Evolutionary conservation across 1,140 invertebrate genomes (phyloP).

Genomic region (Cydia splendana): DNA sequence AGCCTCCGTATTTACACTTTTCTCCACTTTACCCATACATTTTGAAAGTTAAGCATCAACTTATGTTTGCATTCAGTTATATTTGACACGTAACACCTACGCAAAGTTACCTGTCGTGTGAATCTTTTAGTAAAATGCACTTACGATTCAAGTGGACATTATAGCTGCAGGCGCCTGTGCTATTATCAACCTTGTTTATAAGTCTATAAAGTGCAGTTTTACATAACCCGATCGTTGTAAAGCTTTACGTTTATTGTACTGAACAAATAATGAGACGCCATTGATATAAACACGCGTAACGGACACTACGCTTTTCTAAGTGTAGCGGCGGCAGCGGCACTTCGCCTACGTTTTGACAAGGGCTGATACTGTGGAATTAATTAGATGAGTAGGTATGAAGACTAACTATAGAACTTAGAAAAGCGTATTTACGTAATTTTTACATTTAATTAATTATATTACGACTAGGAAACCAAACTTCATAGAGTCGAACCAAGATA

Average conservation of each 20-base stretch:
- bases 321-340: neutral
- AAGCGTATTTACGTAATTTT: too few species aligned
- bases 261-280: neutral
- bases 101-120: conserved; percentile 4
- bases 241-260: neutral
- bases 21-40: conserved; percentile 17
- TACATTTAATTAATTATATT: too few species aligned
- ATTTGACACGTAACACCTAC: neutral
- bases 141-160: neutral
- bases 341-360: conserved; percentile 7
- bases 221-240: neutral
- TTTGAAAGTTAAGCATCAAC: conserved; percentile 12
- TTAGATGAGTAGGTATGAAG: neutral
- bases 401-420: too few species aligned
- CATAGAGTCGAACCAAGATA: too few species aligned
- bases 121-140: neutral
- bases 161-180: neutral
- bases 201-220: neutral
- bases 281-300: conserved; percentile 5
- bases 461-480: too few species aligned
- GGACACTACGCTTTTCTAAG: conserved; percentile 6
- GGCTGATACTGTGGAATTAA: neutral
- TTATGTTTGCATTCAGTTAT: conserved; percentile 20
- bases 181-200: neutral
- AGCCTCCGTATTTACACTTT: conserved; percentile 8